Conservation (phyloP, 2,113 vertebrate genomes). For the Pithys albifrons region DNA sequence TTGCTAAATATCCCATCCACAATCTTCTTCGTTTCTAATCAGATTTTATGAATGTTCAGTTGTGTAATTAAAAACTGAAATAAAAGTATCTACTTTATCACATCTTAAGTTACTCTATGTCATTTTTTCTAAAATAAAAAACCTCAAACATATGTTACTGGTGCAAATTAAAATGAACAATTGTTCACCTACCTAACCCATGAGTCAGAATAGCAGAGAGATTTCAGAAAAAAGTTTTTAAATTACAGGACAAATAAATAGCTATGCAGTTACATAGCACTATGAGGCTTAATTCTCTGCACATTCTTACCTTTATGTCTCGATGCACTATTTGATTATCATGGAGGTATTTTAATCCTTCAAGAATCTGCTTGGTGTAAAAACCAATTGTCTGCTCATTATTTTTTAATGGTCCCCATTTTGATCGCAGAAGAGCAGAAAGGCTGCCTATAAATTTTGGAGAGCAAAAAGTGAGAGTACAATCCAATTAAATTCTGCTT, state of each 20-base stretch:
- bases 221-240: not conserved
- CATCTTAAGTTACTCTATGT: not conserved
- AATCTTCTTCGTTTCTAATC: not conserved
- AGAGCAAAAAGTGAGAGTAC: not conserved
- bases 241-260: not conserved
- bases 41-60: not conserved
- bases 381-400: slow-evolving; percentile 98
- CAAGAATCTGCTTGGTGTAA: slow-evolving; percentile 97
- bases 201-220: not conserved
- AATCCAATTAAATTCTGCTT: not conserved
- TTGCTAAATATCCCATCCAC: not conserved
- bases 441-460: slow-evolving; percentile 86
- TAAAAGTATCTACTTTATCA: not conserved
- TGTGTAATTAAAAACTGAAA: not conserved
- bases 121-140: not conserved
- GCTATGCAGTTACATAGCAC: not conserved
- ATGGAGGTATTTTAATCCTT: slow-evolving; percentile 97
- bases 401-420: slow-evolving; percentile 97
- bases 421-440: slow-evolving; percentile 94
- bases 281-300: not conserved
- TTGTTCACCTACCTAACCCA: not conserved
- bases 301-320: slow-evolving; percentile 91
- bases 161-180: not conserved
- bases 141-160: not conserved
- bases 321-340: slow-evolving; percentile 98